A percentile compares a stretch with the other conserved stretches of the same genome.
Conservation (phyloP, 53 echinoderm and acorn worm genomes). For the Apostichopus leukothele region DNA sequence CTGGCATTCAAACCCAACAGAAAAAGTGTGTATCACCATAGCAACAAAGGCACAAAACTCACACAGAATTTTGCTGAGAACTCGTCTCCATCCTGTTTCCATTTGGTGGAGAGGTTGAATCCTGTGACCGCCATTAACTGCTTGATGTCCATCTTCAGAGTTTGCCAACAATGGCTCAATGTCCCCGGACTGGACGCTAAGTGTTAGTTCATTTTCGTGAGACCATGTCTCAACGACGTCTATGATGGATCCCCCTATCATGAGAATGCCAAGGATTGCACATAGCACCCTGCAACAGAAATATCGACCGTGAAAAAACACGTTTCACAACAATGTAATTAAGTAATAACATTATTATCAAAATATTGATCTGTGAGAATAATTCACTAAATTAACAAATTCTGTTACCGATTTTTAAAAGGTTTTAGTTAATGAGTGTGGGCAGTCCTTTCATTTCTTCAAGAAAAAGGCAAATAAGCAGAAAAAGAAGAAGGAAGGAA, state of each 20-base stretch:
- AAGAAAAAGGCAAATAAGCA: no score
- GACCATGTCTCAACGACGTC: neutral
- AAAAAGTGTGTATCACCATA: no score
- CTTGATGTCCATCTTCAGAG: neutral
- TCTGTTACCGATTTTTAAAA: no score
- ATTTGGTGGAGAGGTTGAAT: neutral
- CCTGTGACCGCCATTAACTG: neutral
- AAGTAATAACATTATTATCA: no score
- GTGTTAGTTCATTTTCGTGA: neutral
- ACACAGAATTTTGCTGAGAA: neutral
- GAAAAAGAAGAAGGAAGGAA: no score
- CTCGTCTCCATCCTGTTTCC: neutral
- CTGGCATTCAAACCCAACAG: no score
- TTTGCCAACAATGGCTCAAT: constrained; percentile 7
- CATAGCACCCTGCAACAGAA: constrained; percentile 12
- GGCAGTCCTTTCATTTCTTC: no score
- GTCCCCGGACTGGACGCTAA: constrained; percentile 32
- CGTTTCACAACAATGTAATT: no score
- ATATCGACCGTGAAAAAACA: neutral
- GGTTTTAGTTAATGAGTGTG: no score
- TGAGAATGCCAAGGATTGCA: constrained; percentile 10
- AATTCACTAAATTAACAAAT: no score
- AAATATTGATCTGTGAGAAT: no score
- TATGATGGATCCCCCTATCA: constrained; percentile 2
- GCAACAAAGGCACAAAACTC: neutral